Conservation (phyloP, 53 echinoderm and acorn worm genomes). For the Antedon mediterranea region DNA sequence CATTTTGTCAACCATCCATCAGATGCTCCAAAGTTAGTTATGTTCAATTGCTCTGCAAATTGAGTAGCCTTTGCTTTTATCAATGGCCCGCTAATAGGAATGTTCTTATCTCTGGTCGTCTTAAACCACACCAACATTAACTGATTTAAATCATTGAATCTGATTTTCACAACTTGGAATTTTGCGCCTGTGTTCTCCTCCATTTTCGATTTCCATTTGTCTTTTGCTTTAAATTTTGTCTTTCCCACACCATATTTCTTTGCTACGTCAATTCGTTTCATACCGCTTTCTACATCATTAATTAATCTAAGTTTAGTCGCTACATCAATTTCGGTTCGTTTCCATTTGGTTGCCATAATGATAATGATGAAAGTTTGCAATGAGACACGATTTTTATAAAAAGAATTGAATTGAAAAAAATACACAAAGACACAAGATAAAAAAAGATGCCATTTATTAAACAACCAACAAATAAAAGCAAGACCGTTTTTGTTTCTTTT, state of each 20-base stretch:
- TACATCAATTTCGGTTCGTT: background rate
- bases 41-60: background rate
- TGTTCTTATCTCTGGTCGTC: background rate
- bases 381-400: background rate
- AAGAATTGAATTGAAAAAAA: background rate
- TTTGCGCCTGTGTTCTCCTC: background rate
- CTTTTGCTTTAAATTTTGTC: background rate
- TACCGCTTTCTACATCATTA: background rate
- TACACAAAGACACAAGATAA: background rate
- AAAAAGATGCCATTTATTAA: background rate
- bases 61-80: background rate
- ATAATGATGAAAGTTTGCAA: background rate
- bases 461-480: background rate
- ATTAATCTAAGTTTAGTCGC: background rate
- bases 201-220: background rate
- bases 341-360: background rate
- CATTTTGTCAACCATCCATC: constrained; percentile 14
- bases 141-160: background rate
- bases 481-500: no score
- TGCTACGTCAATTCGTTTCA: background rate
- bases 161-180: background rate
- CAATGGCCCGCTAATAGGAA: background rate
- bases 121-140: background rate
- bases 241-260: background rate
- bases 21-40: constrained; percentile 15